Conservation (phyloP, 2,797 vertebrate species). For the Pampus argenteus region DNA sequence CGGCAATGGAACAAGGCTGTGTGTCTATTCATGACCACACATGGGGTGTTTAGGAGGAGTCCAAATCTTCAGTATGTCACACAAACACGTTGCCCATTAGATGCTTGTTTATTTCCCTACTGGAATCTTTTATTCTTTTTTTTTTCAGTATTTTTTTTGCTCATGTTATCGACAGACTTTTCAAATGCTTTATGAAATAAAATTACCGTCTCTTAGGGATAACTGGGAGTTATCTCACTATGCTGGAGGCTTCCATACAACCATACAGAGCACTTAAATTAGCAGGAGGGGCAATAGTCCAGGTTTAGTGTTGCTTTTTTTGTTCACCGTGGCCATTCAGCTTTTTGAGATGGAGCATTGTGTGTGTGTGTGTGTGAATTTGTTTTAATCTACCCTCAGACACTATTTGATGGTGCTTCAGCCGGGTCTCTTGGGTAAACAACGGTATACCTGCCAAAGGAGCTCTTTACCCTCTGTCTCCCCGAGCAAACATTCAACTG, state of each 20-base stretch:
- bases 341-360: conserved; percentile 27
- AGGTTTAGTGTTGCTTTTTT: conserved; percentile 26
- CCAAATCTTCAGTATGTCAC: conserved; percentile 46
- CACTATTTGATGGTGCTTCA: conserved; percentile 59
- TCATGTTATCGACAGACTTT: conserved; percentile 59
- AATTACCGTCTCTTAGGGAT: conserved; percentile 15
- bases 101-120: conserved; percentile 51
- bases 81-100: conserved; percentile 50
- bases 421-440: conserved; percentile 73
- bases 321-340: conserved; percentile 33
- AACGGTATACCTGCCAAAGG: conserved; percentile 71
- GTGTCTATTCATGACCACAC: conserved; percentile 69
- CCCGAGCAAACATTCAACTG: conserved; percentile 76
- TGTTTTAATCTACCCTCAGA: conserved; percentile 67
- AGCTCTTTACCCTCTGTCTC: conserved; percentile 65
- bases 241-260: conserved; percentile 18
- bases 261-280: conserved; percentile 35
- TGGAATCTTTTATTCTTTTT: conserved; percentile 36
- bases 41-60: conserved; percentile 60
- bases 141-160: conserved; percentile 44
- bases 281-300: conserved; percentile 9
- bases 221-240: conserved; percentile 26
- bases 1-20: conserved; percentile 62
- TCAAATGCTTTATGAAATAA: conserved; percentile 49
- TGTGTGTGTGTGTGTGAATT: conserved; percentile 47